phyloP scores from a whole-genome alignment of 2,888 invertebrate species.

The Limenitis camilla region DNA sequence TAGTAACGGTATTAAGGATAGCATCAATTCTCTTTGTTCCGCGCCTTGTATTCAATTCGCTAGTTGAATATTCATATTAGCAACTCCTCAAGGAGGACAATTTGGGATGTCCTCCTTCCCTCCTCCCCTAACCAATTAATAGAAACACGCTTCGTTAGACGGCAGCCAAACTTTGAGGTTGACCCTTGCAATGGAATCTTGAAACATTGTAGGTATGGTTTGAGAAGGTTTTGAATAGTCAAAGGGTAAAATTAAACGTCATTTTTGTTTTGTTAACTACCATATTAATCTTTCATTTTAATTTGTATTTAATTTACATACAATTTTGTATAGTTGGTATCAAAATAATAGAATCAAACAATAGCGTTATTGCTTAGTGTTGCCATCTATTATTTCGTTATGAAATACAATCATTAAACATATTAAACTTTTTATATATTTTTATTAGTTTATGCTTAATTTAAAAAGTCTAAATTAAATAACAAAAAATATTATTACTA shows the following conservation, averaged over 20 bases:
- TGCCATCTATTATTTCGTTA: too few relatives aligned
- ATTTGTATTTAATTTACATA: too few relatives aligned
- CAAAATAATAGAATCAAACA: too few relatives aligned
- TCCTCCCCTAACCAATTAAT: conserved; percentile 55
- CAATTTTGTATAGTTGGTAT: too few relatives aligned
- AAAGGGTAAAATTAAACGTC: not conserved
- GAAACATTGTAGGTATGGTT: conserved; percentile 28
- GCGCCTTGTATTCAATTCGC: conserved; percentile 36
- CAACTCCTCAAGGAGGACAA: conserved; percentile 32
- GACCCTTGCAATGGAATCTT: conserved; percentile 39
- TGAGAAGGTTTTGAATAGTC: not conserved
- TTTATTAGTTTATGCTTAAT: too few relatives aligned
- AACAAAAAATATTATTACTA: too few relatives aligned
- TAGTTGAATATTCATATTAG: conserved; percentile 59
- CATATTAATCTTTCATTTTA: too few relatives aligned
- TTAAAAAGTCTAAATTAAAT: too few relatives aligned
- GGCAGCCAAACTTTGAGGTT: conserved; percentile 40
- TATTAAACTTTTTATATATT: too few relatives aligned
- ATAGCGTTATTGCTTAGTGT: too few relatives aligned
- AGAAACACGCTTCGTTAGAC: conserved; percentile 52
- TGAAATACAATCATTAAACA: too few relatives aligned
- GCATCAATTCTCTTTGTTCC: conserved; percentile 41
- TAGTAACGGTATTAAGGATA: conserved; percentile 34
- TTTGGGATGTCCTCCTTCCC: conserved; percentile 32
- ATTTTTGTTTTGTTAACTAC: too few relatives aligned